Conservation (phyloP, 2,888 invertebrate genomes). For the Pocota personata region DNA sequence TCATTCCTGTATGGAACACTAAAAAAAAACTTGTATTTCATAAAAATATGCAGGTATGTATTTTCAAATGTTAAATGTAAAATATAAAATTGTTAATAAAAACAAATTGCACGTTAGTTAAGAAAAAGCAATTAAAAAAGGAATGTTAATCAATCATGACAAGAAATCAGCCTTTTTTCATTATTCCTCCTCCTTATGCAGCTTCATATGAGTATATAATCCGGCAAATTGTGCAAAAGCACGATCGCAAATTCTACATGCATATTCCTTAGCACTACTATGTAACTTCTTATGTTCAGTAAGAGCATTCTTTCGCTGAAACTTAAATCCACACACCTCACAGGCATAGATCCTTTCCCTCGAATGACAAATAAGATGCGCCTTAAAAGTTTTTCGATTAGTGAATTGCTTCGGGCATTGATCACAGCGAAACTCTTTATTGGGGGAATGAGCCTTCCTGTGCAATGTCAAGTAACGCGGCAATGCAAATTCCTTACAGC, state of each 20-base stretch:
- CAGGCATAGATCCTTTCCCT: constrained; percentile 37
- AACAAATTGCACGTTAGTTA: constrained; percentile 12
- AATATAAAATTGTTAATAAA: neutral
- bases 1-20: too few species aligned
- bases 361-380: constrained; percentile 59
- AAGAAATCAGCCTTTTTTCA: neutral
- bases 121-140: neutral
- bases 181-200: constrained; percentile 26
- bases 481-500: constrained; percentile 43
- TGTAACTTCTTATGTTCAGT: constrained; percentile 53
- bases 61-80: neutral
- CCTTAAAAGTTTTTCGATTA: constrained; percentile 45
- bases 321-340: constrained; percentile 37
- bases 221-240: constrained; percentile 59
- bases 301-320: constrained; percentile 59
- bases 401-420: constrained; percentile 47
- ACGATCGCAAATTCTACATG: constrained; percentile 28
- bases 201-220: constrained; percentile 54
- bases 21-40: too few species aligned
- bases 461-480: constrained; percentile 49
- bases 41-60: neutral
- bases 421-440: constrained; percentile 38
- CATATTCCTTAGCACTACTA: constrained; percentile 37
- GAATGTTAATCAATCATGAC: neutral
- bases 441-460: constrained; percentile 24